Evolutionary conservation across 2,113 vertebrate species (phyloP), one percentile per base, ranked within the genome.

Genomic region (Nymphicus hollandicus): DNA sequence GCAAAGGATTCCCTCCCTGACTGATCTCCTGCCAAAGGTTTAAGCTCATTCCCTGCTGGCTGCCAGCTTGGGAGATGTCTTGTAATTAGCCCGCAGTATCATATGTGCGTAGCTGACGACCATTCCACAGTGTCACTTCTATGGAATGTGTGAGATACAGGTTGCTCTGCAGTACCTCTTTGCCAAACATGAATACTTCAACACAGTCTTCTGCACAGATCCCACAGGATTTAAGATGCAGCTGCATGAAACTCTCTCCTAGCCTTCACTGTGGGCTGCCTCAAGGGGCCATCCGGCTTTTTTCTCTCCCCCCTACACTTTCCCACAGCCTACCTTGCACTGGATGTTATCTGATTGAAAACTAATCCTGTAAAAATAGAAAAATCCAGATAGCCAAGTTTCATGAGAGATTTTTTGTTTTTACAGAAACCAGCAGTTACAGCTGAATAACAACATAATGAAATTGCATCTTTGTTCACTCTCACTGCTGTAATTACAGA

Each of bases 71-170:
- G 56, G 47, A 96, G 55, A 63, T 24, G 35, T 64, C 72, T 85
- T 39, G 71, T 41, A 82, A 85, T 63, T 65, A 95, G 64, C 28
- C 28, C 71, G 61, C 31, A 78, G n/a, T 20, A 80, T 55, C 33
- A 46, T 6, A 46, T 1, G 9, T 8, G 2, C 8, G 10, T 24
- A 85, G 68, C 65, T 61, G 71, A 63, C 3, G 1, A 60, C 66
- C 39, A 13, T 33, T 58, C 71, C 81, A 63, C 35, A 69, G 49
- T 15, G 43, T 49, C 53, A 58, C 66, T 90, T 81, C 46, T 58
- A 17, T 3, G 33, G 56, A 85, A 68, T 3, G 11, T 31, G 31
- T 2, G 7, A 1, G 1, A 41, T 18, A 55, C 2, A 0, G 19
- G 43, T 39, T 70, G 41, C 17, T 78, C 37, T 37, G 28, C 41